Evolutionary conservation across 2,888 invertebrate species (phyloP), one percentile per base, ranked within the genome.

Genomic region (Adelphocoris suturalis): DNA sequence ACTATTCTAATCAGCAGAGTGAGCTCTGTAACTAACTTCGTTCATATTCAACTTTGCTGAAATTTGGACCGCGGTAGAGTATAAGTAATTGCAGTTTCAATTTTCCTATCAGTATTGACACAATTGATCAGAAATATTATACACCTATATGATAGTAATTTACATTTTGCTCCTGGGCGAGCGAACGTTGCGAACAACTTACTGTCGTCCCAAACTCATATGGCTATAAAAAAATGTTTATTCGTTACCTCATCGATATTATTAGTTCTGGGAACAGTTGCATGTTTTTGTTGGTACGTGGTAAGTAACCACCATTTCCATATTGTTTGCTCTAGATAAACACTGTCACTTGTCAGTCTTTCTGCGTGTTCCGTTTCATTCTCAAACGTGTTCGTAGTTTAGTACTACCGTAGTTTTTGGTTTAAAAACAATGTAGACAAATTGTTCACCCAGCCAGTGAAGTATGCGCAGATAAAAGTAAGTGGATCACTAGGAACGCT

Each of bases 301-400:
- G 78, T 78, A 78, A 78, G 78, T 78, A 78, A 78, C 37, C 37
- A 47, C 37, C 7, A 78, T 78, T 78, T 78, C 16, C 78, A 78
- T 78, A 46, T 46, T 78, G 78, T 78, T 78, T 78, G 78, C 78
- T 46, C 78, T 47, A 9, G 46, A 78, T 78, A 37, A 78, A 78
- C 47, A 78, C 78, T 78, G 12, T 75, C 75, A 75, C 52, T 12
- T 68, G 68, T 68, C 68, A 68, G 68, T 68, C 23, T 68, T 23
- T 23, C 19, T 27, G 12, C 27, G 68, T 68, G 68, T 23, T 68
- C 23, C 68, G 68, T 68, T 68, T 23, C 13, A 27, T 68, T 68
- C 12, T 23, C 23, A 23, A 27, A 61, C 61, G 61, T 68, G 19
- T 23, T 68, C 23, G 68, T 68, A 68, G 68, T 68, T 23, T 68